Conservation (phyloP, 2,888 invertebrate genomes). For the Tachina grossa region DNA sequence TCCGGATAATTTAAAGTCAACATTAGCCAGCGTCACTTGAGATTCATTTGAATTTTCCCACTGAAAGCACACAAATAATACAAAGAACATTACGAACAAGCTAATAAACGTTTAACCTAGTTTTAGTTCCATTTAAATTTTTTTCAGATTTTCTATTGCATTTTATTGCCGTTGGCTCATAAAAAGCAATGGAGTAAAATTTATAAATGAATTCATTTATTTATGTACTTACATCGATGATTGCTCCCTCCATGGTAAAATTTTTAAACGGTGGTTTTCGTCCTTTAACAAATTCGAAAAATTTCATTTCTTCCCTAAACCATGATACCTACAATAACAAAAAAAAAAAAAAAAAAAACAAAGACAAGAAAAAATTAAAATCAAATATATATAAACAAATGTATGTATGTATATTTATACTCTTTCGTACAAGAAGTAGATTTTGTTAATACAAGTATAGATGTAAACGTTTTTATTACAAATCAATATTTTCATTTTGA, state of each 20-base stretch:
- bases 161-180: slow-evolving; percentile 32
- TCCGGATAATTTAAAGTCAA: slow-evolving; percentile 91
- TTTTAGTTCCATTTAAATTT: slow-evolving; percentile 32
- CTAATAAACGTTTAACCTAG: slow-evolving; percentile 48
- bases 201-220: slow-evolving; percentile 38
- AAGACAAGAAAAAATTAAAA: slow-evolving; percentile 48
- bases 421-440: not conserved
- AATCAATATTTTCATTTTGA: slow-evolving; percentile 45
- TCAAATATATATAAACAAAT: slow-evolving; percentile 25
- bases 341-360: slow-evolving; percentile 15
- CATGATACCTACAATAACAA: slow-evolving; percentile 81
- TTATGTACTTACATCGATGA: slow-evolving; percentile 88
- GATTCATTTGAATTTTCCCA: slow-evolving; percentile 81
- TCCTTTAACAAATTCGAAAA: slow-evolving; percentile 91
- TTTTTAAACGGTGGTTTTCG: slow-evolving; percentile 89
- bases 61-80: slow-evolving; percentile 71
- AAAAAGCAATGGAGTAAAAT: slow-evolving; percentile 34
- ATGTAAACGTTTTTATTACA: slow-evolving; percentile 15
- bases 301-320: slow-evolving; percentile 85
- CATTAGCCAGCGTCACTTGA: slow-evolving; percentile 85
- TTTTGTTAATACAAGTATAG: not conserved
- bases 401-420: too few species aligned
- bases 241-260: slow-evolving; percentile 88
- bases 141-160: slow-evolving; percentile 17
- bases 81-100: not conserved